Evolutionary conservation across 2,888 invertebrate genomes (phyloP).

Genomic region (Tubulanus polymorphus): DNA sequence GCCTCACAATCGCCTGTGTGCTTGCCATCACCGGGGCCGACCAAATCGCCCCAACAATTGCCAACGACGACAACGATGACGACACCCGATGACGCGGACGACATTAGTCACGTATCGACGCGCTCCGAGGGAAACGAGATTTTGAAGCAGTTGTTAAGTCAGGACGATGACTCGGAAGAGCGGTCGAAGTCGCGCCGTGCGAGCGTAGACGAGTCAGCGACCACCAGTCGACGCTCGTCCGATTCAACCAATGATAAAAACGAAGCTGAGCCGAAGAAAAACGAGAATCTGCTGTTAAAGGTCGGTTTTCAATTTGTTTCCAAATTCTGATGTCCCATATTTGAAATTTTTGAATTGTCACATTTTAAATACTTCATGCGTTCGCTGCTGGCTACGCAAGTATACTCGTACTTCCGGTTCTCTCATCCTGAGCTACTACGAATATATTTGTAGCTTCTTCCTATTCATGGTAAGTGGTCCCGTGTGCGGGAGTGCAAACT

Average conservation of each 20-base stretch:
- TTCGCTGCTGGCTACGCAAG: no score
- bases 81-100: conserved; percentile 28
- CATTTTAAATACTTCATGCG: no score
- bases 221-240: conserved; percentile 1
- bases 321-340: background rate
- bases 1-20: conserved; percentile 19
- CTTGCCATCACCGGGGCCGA: conserved; percentile 41
- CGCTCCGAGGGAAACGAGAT: conserved; percentile 31
- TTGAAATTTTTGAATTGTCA: background rate
- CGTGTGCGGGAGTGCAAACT: no score
- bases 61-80: conserved; percentile 44
- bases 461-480: no score
- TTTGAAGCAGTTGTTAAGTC: conserved; percentile 62
- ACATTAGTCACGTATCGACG: conserved; percentile 11
- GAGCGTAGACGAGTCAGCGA: background rate
- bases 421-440: no score
- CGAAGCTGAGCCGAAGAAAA: conserved; percentile 45
- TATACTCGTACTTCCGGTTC: no score
- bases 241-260: conserved; percentile 36
- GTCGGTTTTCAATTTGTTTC: conserved; percentile 21
- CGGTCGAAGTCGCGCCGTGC: conserved; percentile 53
- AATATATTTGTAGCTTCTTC: no score
- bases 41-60: conserved; percentile 40
- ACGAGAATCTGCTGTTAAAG: conserved; percentile 36
- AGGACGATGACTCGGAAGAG: conserved; percentile 63